Conservation (phyloP, 2,888 invertebrate genomes). For the Harpalus rubripes region DNA sequence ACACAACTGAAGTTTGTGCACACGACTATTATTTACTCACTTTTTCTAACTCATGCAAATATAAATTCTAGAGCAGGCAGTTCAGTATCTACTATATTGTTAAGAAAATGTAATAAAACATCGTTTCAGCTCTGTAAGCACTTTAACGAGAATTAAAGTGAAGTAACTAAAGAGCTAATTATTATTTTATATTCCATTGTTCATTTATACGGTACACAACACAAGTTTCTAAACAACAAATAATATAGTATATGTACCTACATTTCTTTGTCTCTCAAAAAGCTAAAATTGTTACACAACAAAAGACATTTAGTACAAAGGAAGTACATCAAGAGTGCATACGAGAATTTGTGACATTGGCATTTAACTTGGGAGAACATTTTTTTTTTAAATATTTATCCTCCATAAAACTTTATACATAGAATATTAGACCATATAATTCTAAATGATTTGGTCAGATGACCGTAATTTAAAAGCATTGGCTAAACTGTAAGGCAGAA, state of each 20-base stretch:
- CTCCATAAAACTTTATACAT: too few species aligned
- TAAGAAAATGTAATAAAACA: conserved; percentile 16
- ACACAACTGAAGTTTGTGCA: conserved; percentile 20
- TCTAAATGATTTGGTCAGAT: too few species aligned
- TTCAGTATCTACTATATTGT: background rate
- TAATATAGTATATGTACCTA: background rate
- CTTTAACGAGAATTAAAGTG: background rate
- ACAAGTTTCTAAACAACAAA: conserved; percentile 4
- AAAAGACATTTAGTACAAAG: too few species aligned
- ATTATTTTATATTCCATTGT: background rate
- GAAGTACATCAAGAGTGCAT: too few species aligned
- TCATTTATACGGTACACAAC: background rate
- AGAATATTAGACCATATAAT: too few species aligned
- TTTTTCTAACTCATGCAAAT: conserved; percentile 24
- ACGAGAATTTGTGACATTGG: too few species aligned
- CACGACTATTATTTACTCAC: conserved; percentile 24
- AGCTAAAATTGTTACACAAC: too few species aligned
- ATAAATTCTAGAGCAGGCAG: background rate
- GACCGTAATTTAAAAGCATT: too few species aligned
- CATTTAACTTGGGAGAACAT: too few species aligned
- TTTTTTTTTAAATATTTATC: too few species aligned
- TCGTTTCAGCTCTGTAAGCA: background rate
- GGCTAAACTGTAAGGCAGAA: too few species aligned
- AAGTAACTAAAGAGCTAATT: background rate
- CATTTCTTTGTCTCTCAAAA: background rate